Evolutionary conservation across 2,113 vertebrate species (phyloP).

Genomic region (Halichoeres trimaculatus): DNA sequence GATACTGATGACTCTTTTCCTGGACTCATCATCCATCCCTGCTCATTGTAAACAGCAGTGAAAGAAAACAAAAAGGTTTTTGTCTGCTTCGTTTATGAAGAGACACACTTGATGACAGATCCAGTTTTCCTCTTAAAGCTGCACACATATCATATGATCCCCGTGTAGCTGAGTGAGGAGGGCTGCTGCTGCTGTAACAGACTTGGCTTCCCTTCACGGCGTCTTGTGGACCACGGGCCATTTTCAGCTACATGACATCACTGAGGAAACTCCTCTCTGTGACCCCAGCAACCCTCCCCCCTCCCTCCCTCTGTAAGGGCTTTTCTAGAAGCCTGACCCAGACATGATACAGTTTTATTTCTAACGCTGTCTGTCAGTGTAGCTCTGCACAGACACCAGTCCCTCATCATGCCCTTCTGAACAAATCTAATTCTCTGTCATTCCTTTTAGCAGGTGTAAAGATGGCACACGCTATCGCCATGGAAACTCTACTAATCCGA

Average conservation of each 20-base stretch:
- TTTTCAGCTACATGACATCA: slow-evolving; percentile 61
- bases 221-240: slow-evolving; percentile 29
- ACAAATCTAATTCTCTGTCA: slow-evolving; percentile 32
- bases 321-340: slow-evolving; percentile 15
- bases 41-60: not conserved
- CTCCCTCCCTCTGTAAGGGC: not conserved
- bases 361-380: slow-evolving; percentile 7
- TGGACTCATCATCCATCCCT: not conserved
- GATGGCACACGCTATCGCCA: slow-evolving; percentile 46
- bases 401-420: not conserved
- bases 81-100: no score
- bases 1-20: no score
- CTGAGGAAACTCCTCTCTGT: slow-evolving; percentile 27
- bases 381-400: slow-evolving; percentile 1
- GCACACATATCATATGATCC: not conserved
- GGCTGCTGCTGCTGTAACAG: slow-evolving; percentile 21
- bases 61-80: no score
- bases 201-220: slow-evolving; percentile 28
- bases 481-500: slow-evolving; percentile 61
- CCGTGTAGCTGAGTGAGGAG: not conserved
- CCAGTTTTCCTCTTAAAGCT: not conserved
- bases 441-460: slow-evolving; percentile 39
- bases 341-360: slow-evolving; percentile 14
- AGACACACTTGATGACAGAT: no score
- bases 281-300: not conserved